Evolutionary conservation across 2,113 vertebrate genomes (phyloP).

Genomic region (Odontophorus gujanensis): DNA sequence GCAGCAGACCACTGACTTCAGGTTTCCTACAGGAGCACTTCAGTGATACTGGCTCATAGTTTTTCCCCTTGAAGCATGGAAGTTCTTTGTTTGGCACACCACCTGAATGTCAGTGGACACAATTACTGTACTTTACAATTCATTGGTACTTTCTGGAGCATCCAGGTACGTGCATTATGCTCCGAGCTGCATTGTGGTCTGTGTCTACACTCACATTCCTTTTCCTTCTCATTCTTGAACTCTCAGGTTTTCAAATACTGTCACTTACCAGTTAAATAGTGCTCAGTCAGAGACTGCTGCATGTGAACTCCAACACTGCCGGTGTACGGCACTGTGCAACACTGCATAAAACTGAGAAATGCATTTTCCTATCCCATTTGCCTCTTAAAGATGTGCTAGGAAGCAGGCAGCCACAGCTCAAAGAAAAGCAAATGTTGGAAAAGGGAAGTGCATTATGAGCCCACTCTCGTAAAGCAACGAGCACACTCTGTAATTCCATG

Average conservation of each 20-base stretch:
- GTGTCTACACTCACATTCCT: neutral
- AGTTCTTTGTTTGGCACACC: neutral
- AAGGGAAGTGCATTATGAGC: neutral
- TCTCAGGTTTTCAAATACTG: constrained; percentile 11
- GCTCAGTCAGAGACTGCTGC: neutral
- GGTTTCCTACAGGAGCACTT: neutral
- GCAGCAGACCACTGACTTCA: neutral
- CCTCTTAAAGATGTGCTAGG: neutral
- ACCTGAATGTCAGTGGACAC: neutral
- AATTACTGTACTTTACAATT: neutral
- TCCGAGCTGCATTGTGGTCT: neutral
- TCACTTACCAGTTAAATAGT: neutral
- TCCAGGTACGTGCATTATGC: neutral
- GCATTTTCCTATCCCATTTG: neutral
- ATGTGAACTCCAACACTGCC: neutral
- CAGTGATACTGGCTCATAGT: neutral
- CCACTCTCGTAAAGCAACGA: neutral
- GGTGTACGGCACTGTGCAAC: neutral
- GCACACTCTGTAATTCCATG: neutral
- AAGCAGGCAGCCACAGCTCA: neutral
- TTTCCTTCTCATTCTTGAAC: neutral
- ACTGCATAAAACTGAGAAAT: neutral
- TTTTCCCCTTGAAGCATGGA: neutral
- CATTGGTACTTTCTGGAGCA: fast-evolving
- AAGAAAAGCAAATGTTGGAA: neutral